Conservation (phyloP, 2,888 invertebrate genomes). For the Macaria notata region DNA sequence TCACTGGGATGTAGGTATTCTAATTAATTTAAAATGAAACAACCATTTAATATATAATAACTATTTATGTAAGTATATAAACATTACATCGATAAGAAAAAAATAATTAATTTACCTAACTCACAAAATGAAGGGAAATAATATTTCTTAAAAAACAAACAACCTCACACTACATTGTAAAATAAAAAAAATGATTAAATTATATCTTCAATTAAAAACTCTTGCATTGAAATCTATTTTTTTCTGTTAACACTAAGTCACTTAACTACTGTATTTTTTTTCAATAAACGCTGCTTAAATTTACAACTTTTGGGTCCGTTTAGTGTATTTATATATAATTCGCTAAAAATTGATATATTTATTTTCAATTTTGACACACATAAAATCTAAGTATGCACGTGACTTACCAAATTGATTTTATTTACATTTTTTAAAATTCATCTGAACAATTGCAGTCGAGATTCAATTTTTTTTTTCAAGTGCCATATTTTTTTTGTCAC, state of each 20-base stretch:
- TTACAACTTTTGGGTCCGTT: slow-evolving; percentile 73
- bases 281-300: slow-evolving; percentile 53
- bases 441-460: slow-evolving; percentile 50
- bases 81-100: slow-evolving; percentile 80
- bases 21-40: slow-evolving; percentile 58
- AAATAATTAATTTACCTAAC: slow-evolving; percentile 78
- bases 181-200: slow-evolving; percentile 43
- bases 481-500: slow-evolving; percentile 39
- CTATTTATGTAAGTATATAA: slow-evolving; percentile 82
- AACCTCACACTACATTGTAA: slow-evolving; percentile 74
- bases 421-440: slow-evolving; percentile 51
- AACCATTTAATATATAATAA: slow-evolving; percentile 76
- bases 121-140: slow-evolving; percentile 61
- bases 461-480: slow-evolving; percentile 42
- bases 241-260: slow-evolving; percentile 49
- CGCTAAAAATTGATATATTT: slow-evolving; percentile 40
- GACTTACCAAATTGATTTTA: slow-evolving; percentile 59
- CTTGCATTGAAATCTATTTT: slow-evolving; percentile 37
- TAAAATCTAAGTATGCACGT: slow-evolving; percentile 19
- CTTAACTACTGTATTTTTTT: slow-evolving; percentile 52
- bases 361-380: slow-evolving; percentile 15
- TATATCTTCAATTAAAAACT: slow-evolving; percentile 52
- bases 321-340: slow-evolving; percentile 46
- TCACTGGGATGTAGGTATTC: too few species aligned
- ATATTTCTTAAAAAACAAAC: slow-evolving; percentile 59